These are phyloP conservation scores for Zeus faber DNA, from an alignment of 2,113 vertebrate genomes.

Conservation along the genomic window DNA sequence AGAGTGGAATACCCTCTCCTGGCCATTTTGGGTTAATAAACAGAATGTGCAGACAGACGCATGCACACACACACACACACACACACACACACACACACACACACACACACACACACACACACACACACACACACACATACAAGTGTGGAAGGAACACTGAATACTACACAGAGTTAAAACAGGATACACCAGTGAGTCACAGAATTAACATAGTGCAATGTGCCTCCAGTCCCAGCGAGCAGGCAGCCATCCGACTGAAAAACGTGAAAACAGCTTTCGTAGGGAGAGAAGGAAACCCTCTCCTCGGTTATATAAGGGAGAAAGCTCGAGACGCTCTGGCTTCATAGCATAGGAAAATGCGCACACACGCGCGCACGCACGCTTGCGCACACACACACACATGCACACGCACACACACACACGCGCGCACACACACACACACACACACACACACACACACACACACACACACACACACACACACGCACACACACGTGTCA, in stretches of 20 bases:
- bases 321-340: constrained; percentile 43
- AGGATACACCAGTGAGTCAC: constrained; percentile 44
- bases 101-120: not conserved
- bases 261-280: constrained; percentile 46
- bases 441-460: not conserved
- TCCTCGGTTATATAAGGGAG: constrained; percentile 54
- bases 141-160: constrained; percentile 20
- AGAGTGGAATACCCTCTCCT: no score
- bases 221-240: constrained; percentile 31
- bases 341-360: constrained; percentile 14
- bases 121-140: constrained; percentile 46
- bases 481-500: constrained; percentile 15
- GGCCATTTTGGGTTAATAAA: no score
- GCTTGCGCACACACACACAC: constrained; percentile 5
- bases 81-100: constrained; percentile 26
- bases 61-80: not conserved
- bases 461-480: not conserved
- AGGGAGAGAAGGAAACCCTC: constrained; percentile 47
- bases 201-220: constrained; percentile 32
- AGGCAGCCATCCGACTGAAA: constrained; percentile 52
- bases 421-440: not conserved
- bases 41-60: no score
- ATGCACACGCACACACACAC: constrained; percentile 26
- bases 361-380: constrained; percentile 19
- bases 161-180: constrained; percentile 33